Evolutionary conservation across 2,888 invertebrate genomes (phyloP).

Genomic region (Drosophila incognita): DNA sequence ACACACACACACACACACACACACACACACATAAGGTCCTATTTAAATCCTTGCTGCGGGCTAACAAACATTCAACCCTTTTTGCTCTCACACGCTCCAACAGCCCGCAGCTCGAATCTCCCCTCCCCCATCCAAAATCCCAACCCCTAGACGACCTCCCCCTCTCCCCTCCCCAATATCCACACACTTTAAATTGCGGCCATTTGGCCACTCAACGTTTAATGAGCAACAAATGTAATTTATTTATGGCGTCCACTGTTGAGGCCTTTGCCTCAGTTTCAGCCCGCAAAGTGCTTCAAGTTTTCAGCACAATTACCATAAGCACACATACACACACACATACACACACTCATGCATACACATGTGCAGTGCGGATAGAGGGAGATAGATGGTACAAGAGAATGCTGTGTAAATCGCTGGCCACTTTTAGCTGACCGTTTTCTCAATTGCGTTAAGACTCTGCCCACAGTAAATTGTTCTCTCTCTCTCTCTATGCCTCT

Average conservation of each 20-base stretch:
- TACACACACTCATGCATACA: background rate
- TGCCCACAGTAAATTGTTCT: constrained; percentile 4
- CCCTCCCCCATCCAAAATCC: background rate
- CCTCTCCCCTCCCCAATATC: background rate
- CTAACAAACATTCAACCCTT: constrained; percentile 32
- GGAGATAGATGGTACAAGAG: constrained; percentile 33
- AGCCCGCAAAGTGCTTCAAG: constrained; percentile 74
- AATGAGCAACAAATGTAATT: constrained; percentile 79
- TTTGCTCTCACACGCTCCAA: background rate
- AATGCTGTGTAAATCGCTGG: constrained; percentile 67
- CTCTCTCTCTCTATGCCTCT: background rate
- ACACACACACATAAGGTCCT: constrained; percentile 14
- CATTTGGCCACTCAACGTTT: constrained; percentile 74
- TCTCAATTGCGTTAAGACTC: constrained; percentile 60
- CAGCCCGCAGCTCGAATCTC: background rate
- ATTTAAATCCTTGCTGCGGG: constrained; percentile 31
- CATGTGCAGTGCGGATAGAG: constrained; percentile 13
- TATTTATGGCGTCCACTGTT: constrained; percentile 68
- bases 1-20: constrained; percentile 3
- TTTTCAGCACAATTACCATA: constrained; percentile 79
- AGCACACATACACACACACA: constrained; percentile 53
- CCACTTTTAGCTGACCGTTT: constrained; percentile 68
- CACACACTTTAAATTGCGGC: constrained; percentile 55
- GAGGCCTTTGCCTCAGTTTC: constrained; percentile 57
- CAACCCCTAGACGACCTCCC: background rate